Base-by-base conservation (phyloP, 2,888 invertebrate genomes). In the Lepetodrilus schrolli region DNA sequence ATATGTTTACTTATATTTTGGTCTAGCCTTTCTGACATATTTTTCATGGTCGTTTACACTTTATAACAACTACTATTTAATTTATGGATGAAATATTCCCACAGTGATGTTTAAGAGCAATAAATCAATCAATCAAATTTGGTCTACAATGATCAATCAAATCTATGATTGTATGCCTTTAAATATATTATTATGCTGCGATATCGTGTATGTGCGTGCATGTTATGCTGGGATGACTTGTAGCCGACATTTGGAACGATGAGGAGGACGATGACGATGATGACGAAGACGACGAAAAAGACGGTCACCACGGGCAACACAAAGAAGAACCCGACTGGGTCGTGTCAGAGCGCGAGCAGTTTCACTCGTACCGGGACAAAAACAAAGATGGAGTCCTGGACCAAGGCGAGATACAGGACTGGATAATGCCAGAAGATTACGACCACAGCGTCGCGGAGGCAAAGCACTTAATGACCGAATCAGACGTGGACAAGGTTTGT, bases 381-480 rank as follows among this genome's bases (percentile, higher is more conserved):
- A 94, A 96, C 90, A 93, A 94, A 70, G 94, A 96, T 91, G 95
- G 95, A n/a, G 95, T 93, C 86, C 93, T 99, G 92, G 95, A 97
- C 87, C 93, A 93, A 74, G 93, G 94, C 48, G 98, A 99, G 91
- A 96, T 97, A 30, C 84, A 82, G 69, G 78, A 84, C 2, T 98
- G 98, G 98, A 96, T 98, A 80, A 94, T 96, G 76, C 98, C 98
- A 0, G 94, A 95, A 0, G 96, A 97, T 90, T 98, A 96, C 90
- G 98, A 99, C 92, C 97, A 98, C 91, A 96, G 97, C 0, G 96
- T 96, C 87, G 96, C 97, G 0, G 99, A 99, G 91, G 95, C 97
- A 1, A 93, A 95, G 72, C 99, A 99, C 91, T 93, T 99, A 36
- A 94, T 99, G 78, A 95, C 95, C 90, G 96, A 97, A 89, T 95